Evolutionary conservation across 2,797 vertebrate species (phyloP), one percentile per base, ranked within the genome.

Genomic region (Bovichtus diacanthus): DNA sequence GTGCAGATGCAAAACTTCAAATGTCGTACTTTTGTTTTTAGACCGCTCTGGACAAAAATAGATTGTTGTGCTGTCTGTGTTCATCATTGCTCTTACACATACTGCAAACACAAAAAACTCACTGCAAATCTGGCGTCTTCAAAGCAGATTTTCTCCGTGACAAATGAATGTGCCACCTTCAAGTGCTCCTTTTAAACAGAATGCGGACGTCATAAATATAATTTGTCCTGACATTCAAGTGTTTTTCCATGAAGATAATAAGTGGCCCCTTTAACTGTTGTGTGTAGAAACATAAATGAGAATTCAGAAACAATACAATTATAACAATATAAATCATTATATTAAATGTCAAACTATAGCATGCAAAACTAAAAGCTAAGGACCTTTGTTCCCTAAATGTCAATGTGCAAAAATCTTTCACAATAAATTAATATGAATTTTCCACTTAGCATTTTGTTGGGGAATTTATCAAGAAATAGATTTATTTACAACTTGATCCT

Each of bases 21-120:
- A 78, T 9, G 66, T 59, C 68, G 43, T 58, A 69, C 63, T 64
- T 18, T 31, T n/a, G 31, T 73, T 56, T 82, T 80, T 47, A 46
- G 44, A 68, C 63, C 29, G 18, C 55, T 70, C 41, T 54, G 50
- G 61, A 62, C 44, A 39, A 50, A 71, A 49, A 47, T 38, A 46
- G 1, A 19, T 38, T 53, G 51, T 55, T 62, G 31, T 19, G 41
- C 19, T 56, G 51, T 74, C 4, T 78, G 56, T 55, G 53, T 51
- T 66, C 50, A 58, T 69, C 49, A 49, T 19, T 23, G 38, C 29
- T 58, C 31, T 46, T 67, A 39, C n/a, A 72, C 50, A 70, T n/a
- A 54, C 10, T 18, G 23, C 41, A 44, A 58, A 27, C 58, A 36
- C 29, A 34, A 5, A 62, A 50, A 29, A 36, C 38, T 18, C 25